These are phyloP conservation scores for Lasiommata megera DNA, from an alignment of 2,888 invertebrate genomes.

Conservation along the genomic window DNA sequence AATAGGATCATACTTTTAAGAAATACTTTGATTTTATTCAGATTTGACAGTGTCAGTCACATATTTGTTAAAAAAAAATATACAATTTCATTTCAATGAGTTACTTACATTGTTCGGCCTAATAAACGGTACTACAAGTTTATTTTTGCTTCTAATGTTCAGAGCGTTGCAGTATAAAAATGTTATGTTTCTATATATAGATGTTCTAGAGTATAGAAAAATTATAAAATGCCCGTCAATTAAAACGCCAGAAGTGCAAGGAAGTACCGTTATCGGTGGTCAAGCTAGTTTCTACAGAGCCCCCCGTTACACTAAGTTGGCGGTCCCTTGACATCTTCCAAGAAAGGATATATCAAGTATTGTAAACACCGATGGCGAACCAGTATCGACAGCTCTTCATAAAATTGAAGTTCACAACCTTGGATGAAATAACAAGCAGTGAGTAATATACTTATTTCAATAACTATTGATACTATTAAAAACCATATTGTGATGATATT, in stretches of 20 bases:
- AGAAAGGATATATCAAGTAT: conserved; percentile 25
- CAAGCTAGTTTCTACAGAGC: conserved; percentile 27
- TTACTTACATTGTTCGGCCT: too few relatives aligned
- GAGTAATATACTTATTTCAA: too few relatives aligned
- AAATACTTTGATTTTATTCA: too few relatives aligned
- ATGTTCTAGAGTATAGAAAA: neutral
- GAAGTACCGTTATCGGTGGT: conserved; percentile 25
- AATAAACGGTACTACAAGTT: too few relatives aligned
- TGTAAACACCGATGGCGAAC: conserved; percentile 12
- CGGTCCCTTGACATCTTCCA: conserved; percentile 26
- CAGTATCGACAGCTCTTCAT: conserved; percentile 2
- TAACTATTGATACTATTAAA: too few relatives aligned
- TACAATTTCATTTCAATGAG: too few relatives aligned
- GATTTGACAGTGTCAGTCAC: too few relatives aligned
- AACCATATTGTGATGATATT: neutral
- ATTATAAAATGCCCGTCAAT: neutral
- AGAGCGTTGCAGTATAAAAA: too few relatives aligned
- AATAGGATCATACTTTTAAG: too few relatives aligned
- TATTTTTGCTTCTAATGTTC: too few relatives aligned
- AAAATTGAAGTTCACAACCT: conserved; percentile 3
- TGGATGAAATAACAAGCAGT: neutral
- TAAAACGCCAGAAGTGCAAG: neutral
- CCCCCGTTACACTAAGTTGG: conserved; percentile 27
- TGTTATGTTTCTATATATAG: too few relatives aligned
- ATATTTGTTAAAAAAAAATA: too few relatives aligned